A percentile compares a stretch with the other conserved stretches of the same genome.
Evolutionary conservation across 2,797 vertebrate species (phyloP).

Genomic region (Sebastes hopkinsi): DNA sequence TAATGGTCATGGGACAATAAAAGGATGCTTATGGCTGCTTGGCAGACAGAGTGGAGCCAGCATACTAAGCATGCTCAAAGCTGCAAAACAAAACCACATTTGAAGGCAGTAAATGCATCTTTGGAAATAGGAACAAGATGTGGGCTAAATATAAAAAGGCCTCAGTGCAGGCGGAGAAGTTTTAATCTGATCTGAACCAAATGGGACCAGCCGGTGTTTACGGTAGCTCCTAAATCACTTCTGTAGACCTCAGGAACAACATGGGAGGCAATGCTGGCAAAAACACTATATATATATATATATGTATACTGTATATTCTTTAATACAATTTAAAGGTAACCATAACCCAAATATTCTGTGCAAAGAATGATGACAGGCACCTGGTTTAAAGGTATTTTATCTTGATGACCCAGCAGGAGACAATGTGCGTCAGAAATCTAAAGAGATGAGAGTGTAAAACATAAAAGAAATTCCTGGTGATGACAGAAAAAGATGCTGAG

Average conservation of each 20-base stretch:
- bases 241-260: neutral
- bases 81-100: conserved; percentile 73
- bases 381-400: neutral
- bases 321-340: neutral
- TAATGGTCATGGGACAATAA: conserved; percentile 74
- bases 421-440: neutral
- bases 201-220: conserved; percentile 24
- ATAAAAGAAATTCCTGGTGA: conserved; percentile 9
- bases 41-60: conserved; percentile 77
- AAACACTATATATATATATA: neutral
- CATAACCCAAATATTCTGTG: neutral
- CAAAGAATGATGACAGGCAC: neutral
- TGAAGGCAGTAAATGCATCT: conserved; percentile 69
- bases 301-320: neutral
- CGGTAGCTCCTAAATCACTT: conserved; percentile 7
- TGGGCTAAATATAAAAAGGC: conserved; percentile 44
- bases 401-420: neutral
- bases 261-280: neutral
- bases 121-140: conserved; percentile 73
- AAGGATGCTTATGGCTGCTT: conserved; percentile 69
- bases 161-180: neutral
- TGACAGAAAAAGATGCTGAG: conserved; percentile 7
- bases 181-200: conserved; percentile 33
- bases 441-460: conserved; percentile 1
- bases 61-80: conserved; percentile 65